phyloP scores from a whole-genome alignment of 2,888 invertebrate species.

The Therioaphis trifolii region DNA sequence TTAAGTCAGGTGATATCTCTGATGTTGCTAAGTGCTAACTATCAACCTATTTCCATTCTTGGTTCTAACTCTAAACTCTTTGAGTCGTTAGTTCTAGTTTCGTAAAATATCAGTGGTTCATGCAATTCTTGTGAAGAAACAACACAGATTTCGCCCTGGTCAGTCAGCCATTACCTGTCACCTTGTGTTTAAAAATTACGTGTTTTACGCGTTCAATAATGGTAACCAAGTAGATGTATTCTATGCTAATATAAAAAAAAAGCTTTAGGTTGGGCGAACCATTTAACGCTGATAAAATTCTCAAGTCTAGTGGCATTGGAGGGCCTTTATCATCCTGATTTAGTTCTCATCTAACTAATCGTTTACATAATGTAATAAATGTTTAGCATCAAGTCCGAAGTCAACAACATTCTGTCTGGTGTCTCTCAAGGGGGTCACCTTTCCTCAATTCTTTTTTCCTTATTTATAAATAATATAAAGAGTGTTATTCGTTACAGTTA shows the following conservation, averaged over 20 bases:
- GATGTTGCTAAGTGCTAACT: slow-evolving; percentile 12
- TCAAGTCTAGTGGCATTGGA: not conserved
- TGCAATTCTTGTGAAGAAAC: too few relatives aligned
- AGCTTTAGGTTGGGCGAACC: too few relatives aligned
- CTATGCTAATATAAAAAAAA: too few relatives aligned
- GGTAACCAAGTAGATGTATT: too few relatives aligned
- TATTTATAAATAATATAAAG: not conserved
- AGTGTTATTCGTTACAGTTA: not conserved
- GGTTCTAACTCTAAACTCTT: not conserved
- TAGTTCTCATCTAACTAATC: not conserved
- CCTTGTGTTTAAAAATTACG: too few relatives aligned
- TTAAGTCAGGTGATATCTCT: not conserved
- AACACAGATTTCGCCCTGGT: too few relatives aligned
- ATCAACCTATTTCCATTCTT: not conserved
- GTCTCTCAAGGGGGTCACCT: not conserved
- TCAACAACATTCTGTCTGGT: not conserved
- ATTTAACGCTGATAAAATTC: too few relatives aligned
- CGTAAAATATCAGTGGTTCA: too few relatives aligned
- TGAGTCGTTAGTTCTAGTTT: too few relatives aligned
- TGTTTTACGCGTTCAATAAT: too few relatives aligned
- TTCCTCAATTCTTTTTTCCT: not conserved
- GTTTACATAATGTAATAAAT: not conserved
- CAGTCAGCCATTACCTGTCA: too few relatives aligned
- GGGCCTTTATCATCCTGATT: not conserved
- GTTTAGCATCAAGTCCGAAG: not conserved